Base-by-base conservation (phyloP, 2,888 invertebrate genomes). In the Imbricaverruca yamaguchii region DNA sequence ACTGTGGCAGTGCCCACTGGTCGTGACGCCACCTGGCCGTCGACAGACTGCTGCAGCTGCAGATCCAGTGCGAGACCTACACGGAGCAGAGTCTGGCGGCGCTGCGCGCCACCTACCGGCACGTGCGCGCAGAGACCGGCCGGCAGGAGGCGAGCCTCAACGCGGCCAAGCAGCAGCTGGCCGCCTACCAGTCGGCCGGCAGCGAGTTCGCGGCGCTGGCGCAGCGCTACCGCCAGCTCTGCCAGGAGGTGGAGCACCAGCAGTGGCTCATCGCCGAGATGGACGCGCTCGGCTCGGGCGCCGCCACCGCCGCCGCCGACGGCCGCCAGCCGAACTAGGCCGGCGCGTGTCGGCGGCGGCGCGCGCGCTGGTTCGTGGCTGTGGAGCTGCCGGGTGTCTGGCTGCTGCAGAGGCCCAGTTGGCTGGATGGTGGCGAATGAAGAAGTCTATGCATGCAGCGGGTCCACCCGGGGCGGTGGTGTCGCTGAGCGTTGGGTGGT, bases 21-120 rank as follows among this genome's bases (percentile, higher is more conserved):
- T n/a, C n/a, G 39, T 39, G 39, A 59, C 12, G 59, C 59, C 59
- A 15, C 59, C 59, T 15, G 0, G 15, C 39, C 69, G 23, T 11
- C 23, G 7, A 15, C 69, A 69, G 74, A 11, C 74, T 53, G 74
- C 74, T 74, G 74, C 23, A 23, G 74, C 55, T 87, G 57, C 85
- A 94, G 92, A 94, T 96, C 80, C 96, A 96, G 89, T 91, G 96
- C 83, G 93, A 93, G 86, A 92, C 93, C 77, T 92, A 91, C 83
- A 91, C 92, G 85, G 97, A 97, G 86, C 94, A 94, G 86, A 88
- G 94, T 80, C 87, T 90, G 83, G 88, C 91, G 23, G 91, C 92
- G 83, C 91, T 93, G 82, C 93, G 93, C 85, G 94, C 95, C 85
- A 91, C 92, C 83, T 96, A 95, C 83, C 88, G 90, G 63, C 91